phyloP scores from a whole-genome alignment of 1,140 invertebrate species.

The Apis cerana region DNA sequence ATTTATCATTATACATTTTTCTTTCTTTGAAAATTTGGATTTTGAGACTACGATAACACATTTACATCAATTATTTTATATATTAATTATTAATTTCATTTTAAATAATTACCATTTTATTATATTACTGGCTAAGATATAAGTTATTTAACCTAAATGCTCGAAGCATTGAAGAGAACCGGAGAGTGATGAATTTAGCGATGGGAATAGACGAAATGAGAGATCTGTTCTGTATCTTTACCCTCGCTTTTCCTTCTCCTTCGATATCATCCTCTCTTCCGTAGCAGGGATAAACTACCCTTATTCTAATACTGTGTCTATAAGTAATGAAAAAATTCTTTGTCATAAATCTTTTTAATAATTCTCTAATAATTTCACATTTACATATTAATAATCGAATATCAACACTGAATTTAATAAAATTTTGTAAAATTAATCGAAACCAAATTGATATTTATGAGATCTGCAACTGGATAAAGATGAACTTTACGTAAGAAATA shows the following conservation, averaged over 20 bases:
- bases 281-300: constrained; percentile 1
- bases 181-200: constrained; percentile 75
- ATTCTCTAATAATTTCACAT: too few relatives aligned
- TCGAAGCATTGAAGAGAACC: constrained; percentile 76
- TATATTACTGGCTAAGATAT: constrained; percentile 54
- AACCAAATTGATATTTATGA: too few relatives aligned
- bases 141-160: constrained; percentile 66
- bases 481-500: too few relatives aligned
- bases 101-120: constrained; percentile 36
- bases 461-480: too few relatives aligned
- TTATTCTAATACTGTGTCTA: constrained; percentile 44
- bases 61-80: background rate
- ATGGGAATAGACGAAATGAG: constrained; percentile 72
- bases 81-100: constrained; percentile 29
- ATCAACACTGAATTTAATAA: too few relatives aligned
- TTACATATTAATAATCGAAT: too few relatives aligned
- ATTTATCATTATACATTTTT: background rate
- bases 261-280: constrained; percentile 36
- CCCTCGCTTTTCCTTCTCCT: constrained; percentile 28
- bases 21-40: background rate
- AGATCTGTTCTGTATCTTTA: constrained; percentile 53
- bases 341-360: background rate
- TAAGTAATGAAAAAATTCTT: constrained; percentile 18
- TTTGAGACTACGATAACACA: background rate
- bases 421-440: too few relatives aligned